These are phyloP conservation scores for Ageneiosus marmoratus DNA, from an alignment of 2,113 vertebrate genomes.

Conservation along the genomic window DNA sequence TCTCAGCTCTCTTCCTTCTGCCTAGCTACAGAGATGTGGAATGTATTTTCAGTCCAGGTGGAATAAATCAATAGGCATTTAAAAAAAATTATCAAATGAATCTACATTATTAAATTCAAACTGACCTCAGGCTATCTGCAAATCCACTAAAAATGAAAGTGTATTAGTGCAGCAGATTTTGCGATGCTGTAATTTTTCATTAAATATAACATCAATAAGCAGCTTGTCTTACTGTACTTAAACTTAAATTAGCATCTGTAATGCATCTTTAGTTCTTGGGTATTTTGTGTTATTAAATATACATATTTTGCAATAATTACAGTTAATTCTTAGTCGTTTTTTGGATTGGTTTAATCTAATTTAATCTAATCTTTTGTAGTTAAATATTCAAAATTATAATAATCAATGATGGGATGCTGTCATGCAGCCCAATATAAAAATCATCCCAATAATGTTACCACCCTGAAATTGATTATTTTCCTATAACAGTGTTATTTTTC, in stretches of 20 bases:
- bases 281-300: neutral
- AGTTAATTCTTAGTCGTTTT: neutral
- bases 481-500: neutral
- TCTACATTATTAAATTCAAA: constrained; percentile 71
- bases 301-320: neutral
- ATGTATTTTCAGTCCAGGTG: constrained; percentile 76
- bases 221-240: neutral
- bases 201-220: neutral
- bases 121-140: constrained; percentile 55
- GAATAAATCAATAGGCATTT: constrained; percentile 75
- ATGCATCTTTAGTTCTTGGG: neutral
- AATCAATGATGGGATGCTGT: neutral
- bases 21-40: constrained; percentile 76
- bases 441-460: neutral
- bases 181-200: neutral
- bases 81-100: constrained; percentile 65
- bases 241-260: neutral
- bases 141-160: constrained; percentile 60
- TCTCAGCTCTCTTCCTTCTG: constrained; percentile 75
- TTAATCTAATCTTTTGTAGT: neutral
- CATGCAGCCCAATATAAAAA: neutral
- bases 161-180: constrained; percentile 1
- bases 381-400: neutral
- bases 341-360: neutral
- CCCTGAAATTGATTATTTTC: neutral